Base-by-base conservation (phyloP, 2,113 vertebrate genomes). In the Theristicus caerulescens region DNA sequence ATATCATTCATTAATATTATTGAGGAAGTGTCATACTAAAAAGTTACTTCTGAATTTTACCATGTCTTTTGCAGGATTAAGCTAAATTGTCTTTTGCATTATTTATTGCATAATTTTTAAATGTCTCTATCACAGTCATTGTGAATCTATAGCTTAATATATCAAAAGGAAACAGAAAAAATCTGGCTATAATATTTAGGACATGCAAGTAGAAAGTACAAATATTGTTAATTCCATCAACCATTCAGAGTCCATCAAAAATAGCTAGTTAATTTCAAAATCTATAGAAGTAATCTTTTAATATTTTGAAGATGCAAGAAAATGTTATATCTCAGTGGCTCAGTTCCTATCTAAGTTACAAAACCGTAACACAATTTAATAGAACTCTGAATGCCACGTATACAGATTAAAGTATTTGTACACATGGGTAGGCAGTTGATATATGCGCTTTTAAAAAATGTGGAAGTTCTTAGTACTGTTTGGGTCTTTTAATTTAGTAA, bases 21-120 rank as follows among this genome's bases (percentile, higher is more conserved):
- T 72, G 94, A 97, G 76, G 47, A 97, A 94, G 86, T 97, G 97
- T 95, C 97, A 95, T 66, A 69, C 61, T 96, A 94, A 97, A 96
- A 97, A 97, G 69, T 94, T 96, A 89, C 76, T 92, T 95, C 62
- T 82, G 81, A 96, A 82, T 94, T 96, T 95, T 93, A 93, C 77
- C 67, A 77, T 88, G 47, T 71, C 82, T 95, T 97, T 96, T 89
- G 93, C 74, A 90, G 49, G 79, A 95, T 95, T 95, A 81, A 95
- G 59, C 83, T 61, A 96, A 97, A 97, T 95, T 96, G 59, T 96
- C 58, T 86, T 96, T 88, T 97, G 87, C 92, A 97, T 97, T 97
- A 98, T 98, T 98, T 97, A 98, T 89, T 89, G 58, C 52, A 85
- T 78, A 91, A 96, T 97, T 97, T 98, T 90, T 57, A 74, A 96